phyloP scores from a whole-genome alignment of 2,797 vertebrate species.

The Buceros bicornis region DNA sequence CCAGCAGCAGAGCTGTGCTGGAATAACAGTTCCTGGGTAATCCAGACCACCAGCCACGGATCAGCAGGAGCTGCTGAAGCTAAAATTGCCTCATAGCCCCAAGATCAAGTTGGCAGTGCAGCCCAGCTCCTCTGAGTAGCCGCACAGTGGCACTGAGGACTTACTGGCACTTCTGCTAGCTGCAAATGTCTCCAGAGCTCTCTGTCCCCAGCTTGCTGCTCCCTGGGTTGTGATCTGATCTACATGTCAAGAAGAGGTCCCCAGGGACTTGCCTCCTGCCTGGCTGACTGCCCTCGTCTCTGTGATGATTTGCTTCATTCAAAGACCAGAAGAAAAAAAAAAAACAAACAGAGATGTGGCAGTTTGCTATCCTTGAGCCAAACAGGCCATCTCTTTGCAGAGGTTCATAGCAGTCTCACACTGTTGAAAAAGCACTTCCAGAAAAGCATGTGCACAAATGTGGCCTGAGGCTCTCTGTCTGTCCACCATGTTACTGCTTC shows the following conservation, averaged over 20 bases:
- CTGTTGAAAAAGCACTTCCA: background rate
- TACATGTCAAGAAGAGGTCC: background rate
- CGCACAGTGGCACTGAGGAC: fast-evolving
- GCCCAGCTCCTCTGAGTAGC: background rate
- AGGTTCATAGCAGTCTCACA: background rate
- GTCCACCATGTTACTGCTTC: background rate
- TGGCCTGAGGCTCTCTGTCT: background rate
- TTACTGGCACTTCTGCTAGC: background rate
- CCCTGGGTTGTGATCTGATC: background rate
- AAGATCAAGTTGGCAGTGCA: background rate
- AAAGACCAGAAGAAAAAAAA: background rate
- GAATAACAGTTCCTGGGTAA: background rate
- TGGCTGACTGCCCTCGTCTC: background rate
- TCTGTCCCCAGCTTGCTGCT: background rate
- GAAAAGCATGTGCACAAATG: background rate
- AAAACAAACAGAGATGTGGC: background rate
- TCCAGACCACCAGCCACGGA: background rate
- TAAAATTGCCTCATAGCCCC: background rate
- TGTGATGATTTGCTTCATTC: background rate
- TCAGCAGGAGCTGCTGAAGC: background rate
- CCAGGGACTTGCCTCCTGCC: background rate
- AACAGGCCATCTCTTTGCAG: background rate
- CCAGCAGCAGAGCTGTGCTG: background rate
- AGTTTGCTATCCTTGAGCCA: background rate
- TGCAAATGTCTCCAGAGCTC: background rate